Percentiles rank a stretch among this genome's conserved stretches.
These are phyloP conservation scores for Ophraella communa DNA, from an alignment of 2,888 invertebrate genomes.

Conservation along the genomic window DNA sequence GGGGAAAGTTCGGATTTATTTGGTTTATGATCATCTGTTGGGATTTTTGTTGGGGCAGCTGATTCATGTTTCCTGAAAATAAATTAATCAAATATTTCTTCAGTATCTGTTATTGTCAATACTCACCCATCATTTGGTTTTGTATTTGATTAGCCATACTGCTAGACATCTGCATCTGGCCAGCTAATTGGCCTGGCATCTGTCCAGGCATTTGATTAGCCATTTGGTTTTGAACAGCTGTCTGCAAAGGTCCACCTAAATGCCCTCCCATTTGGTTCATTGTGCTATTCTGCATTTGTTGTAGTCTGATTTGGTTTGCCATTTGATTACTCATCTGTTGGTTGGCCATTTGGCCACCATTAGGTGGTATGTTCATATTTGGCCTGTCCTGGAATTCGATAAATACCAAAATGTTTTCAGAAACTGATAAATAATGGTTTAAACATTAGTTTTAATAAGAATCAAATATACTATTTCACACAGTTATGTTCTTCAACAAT, in stretches of 20 bases:
- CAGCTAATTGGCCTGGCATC: constrained; percentile 46
- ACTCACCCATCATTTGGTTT: constrained; percentile 49
- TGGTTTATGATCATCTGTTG: constrained; percentile 38
- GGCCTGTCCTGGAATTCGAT: constrained; percentile 45
- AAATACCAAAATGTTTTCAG: too few species aligned
- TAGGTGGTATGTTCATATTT: constrained; percentile 58
- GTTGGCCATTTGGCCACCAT: constrained; percentile 59
- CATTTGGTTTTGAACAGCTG: constrained; percentile 51
- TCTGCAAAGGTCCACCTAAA: constrained; percentile 50
- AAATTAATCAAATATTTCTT: not conserved
- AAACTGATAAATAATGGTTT: too few species aligned
- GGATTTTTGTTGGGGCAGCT: constrained; percentile 45
- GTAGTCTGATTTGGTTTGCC: constrained; percentile 58
- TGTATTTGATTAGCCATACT: constrained; percentile 47
- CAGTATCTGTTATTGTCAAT: not conserved
- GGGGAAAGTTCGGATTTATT: constrained; percentile 52
- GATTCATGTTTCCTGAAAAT: constrained; percentile 52
- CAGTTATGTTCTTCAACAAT: too few species aligned
- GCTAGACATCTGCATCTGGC: constrained; percentile 54
- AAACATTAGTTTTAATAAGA: too few species aligned
- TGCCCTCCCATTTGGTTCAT: constrained; percentile 59
- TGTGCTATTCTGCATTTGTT: constrained; percentile 62
- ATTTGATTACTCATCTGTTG: constrained; percentile 55
- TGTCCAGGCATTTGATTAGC: constrained; percentile 43
- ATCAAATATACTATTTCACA: too few species aligned